Evolutionary conservation across 2,113 vertebrate genomes (phyloP), one percentile per base, ranked within the genome.

Genomic region (Oplegnathus fasciatus): DNA sequence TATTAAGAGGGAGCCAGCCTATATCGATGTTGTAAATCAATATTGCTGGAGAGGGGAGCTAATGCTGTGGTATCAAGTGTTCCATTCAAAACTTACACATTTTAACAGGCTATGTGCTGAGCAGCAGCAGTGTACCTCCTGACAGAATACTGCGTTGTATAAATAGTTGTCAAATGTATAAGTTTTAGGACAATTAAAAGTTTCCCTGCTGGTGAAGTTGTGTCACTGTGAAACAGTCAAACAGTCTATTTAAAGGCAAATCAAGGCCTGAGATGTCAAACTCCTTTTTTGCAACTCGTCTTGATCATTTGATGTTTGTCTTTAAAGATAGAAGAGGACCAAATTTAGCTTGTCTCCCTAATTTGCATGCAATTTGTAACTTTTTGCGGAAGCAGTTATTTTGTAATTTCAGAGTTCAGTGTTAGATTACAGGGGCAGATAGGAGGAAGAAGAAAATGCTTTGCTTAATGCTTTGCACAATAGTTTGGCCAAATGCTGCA

Each of bases 1-100:
- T 92, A 87, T 91, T 91, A 89, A 84, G 81, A 91, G 78, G 76
- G 75, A 93, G 88, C 83, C 88, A 89, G 88, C 83, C 88, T 87
- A 67, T 92, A 93, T 93, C 81, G 87, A 93, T 86, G 88, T 86
- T 91, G 76, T 69, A 80, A 91, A 93, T 94, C 93, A 92, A 93
- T 94, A 93, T 64, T 82, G 80, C 82, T 89, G 82, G 68, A 91
- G 86, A 83, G 82, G 76, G 32, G 77, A 86, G 79, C 80, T 91
- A 90, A 91, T 90, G 86, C 83, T 83, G 84, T 32, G 73, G 75
- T 86, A 86, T 92, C 85, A 89, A 90, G 78, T 91, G 86, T 91
- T 91, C 65, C 75, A 80, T 90, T 92, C 78, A 89, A 84, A 92
- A 88, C 61, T 42, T 87, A 78, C 68, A 88, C 71, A 83, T 88